These are phyloP conservation scores for Rhipidura dahli DNA, from an alignment of 2,113 vertebrate genomes.

Conservation along the genomic window DNA sequence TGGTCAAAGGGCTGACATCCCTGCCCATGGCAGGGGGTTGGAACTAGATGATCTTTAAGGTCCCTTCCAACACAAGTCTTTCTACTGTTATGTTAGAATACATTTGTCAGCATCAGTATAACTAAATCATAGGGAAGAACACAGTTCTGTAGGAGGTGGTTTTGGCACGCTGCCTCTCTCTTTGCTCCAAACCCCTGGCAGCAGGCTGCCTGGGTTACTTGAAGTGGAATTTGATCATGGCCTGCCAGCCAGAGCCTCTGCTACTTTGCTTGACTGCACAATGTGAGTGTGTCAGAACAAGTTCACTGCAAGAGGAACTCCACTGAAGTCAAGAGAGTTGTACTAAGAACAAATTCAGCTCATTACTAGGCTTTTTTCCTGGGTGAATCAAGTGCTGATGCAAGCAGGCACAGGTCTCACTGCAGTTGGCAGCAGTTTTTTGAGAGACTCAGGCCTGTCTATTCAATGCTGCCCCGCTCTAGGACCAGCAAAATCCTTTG, in stretches of 20 bases:
- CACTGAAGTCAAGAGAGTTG: slow-evolving; percentile 1
- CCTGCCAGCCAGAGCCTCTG: not conserved
- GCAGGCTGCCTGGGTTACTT: not conserved
- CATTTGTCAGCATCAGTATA: not conserved
- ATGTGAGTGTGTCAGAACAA: not conserved
- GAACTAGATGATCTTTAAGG: not conserved
- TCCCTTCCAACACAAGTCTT: not conserved
- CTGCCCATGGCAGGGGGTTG: not conserved
- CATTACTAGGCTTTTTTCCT: not conserved
- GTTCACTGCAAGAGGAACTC: not conserved
- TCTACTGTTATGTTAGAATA: not conserved
- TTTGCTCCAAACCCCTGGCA: not conserved
- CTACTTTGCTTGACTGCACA: not conserved
- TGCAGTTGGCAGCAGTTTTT: not conserved
- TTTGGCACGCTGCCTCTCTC: not conserved
- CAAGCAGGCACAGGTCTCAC: not conserved
- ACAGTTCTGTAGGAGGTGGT: not conserved
- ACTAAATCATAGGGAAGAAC: not conserved
- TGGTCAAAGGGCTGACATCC: not conserved
- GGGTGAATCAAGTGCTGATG: not conserved
- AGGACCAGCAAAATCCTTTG: not conserved
- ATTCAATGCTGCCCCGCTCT: not conserved
- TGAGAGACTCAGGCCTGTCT: not conserved
- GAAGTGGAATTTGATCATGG: not conserved
- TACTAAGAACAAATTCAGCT: not conserved